These are phyloP conservation scores for Picus viridis DNA, from an alignment of 2,797 vertebrate species.

Conservation along the genomic window DNA sequence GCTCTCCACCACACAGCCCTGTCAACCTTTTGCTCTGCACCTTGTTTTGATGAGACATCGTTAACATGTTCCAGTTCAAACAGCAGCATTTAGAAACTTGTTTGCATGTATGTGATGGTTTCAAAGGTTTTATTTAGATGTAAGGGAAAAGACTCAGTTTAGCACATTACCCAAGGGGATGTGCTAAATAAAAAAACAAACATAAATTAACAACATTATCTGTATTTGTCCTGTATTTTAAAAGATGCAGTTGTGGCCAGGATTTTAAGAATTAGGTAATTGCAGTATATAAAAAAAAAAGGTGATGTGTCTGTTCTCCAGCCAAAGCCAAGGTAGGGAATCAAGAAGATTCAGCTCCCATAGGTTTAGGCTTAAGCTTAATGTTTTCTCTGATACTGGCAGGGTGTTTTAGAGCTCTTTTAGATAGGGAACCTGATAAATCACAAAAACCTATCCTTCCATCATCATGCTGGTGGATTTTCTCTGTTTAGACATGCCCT, in stretches of 20 bases:
- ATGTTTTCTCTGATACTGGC: not conserved
- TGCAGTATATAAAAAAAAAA: not conserved
- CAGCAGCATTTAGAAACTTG: not conserved
- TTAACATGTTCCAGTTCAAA: not conserved
- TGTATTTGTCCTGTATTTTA: not conserved
- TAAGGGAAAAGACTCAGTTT: not conserved
- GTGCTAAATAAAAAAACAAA: not conserved
- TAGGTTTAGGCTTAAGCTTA: not conserved
- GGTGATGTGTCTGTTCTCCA: not conserved
- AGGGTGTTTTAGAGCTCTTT: not conserved
- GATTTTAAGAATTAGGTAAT: not conserved
- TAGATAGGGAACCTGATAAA: not conserved
- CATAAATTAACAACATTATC: too few relatives aligned
- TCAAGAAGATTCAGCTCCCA: not conserved
- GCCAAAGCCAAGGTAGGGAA: not conserved
- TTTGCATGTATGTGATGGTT: not conserved
- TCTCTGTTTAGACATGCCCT: not conserved
- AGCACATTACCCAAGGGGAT: not conserved
- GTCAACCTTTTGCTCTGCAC: not conserved
- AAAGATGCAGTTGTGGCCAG: not conserved
- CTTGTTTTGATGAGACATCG: not conserved
- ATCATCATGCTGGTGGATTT: not conserved
- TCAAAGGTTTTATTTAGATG: not conserved
- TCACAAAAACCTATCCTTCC: not conserved
- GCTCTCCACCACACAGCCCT: not conserved